Base-by-base conservation (phyloP, 2,888 invertebrate species). In the Alentia gelatinosa region DNA sequence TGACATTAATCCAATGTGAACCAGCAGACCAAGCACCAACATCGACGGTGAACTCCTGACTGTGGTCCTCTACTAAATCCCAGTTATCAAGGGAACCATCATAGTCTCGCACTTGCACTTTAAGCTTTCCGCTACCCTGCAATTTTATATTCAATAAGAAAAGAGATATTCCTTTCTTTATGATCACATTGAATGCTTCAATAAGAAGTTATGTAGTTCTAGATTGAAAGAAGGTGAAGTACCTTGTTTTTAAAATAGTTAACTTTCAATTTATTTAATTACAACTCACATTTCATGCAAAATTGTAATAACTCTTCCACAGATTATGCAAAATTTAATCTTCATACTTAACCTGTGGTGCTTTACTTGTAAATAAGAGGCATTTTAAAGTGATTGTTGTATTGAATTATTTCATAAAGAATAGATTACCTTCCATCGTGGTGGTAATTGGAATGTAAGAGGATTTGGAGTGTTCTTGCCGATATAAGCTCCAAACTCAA, bases 61-160 rank as follows among this genome's bases (percentile, higher is more conserved):
- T 30, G 26, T 86, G 42, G 47, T 86, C 47, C 30, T 86, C 86
- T 5, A 86, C 86, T 9, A 86, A 30, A 19, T 86, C 47, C 86
- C 86, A 86, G 9, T 30, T 12, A 12, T 42, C 42, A 19, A n/a
- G 47, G 9, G 47, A 47, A 30, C 86, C 86, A 30, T 86, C 86
- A 47, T 47, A 86, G 50, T 86, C 86, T 30, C 86, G 40, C 26
- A 47, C 86, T 30, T 86, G 86, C 26, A 86, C 50, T 47, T 86
- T 86, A n/a, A 86, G 33, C 42, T 35, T 26, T 1, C 47, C 86
- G 9, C 50, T 47, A 3, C 86, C 86, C 47, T 83, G 37, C 9
- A 19, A 56, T n/a, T n/a, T n/a, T n/a, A n/a, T n/a, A n/a, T n/a
- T 50, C 50, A 50, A 50, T 15, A 50, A 50, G 50, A 35, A n/a